Base-by-base conservation (phyloP, 1,140 invertebrate species). In the Kradibia gibbosae region DNA sequence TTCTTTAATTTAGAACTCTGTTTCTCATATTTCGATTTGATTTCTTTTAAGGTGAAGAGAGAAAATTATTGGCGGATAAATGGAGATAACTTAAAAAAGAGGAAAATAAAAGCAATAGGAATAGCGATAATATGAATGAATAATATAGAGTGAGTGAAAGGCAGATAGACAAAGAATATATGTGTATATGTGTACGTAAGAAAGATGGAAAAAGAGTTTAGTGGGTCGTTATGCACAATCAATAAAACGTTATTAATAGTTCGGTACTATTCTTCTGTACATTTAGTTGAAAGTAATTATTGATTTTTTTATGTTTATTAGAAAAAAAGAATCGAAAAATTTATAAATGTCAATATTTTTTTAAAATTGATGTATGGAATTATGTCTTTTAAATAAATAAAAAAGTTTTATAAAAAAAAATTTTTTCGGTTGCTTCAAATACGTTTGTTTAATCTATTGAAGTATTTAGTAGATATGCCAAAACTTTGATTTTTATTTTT, bases 191-290 rank as follows among this genome's bases (percentile, higher is more conserved):
- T 11, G 62, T 8, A n/a, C 7, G 15, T n/a, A 11, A 34, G 71
- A 45, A 28, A 60, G 62, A 57, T 1, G 53, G 53, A 20, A 42
- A 65, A 70, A 65, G 67, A 82, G 75, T 78, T 82, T 74, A 73
- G 53, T 78, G 81, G 81, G 70, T 82, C 81, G 81, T 82, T 82
- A 82, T 57, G 81, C 75, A 57, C 70, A 73, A 73, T 82, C 81
- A 57, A 82, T 82, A 78, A 50, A 78, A 73, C 39, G 50, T 78
- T 82, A 82, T 82, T 82, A 82, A 82, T 82, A 82, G 81, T 82
- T 55, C 70, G 77, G 80, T 50, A 42, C 74, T 28, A n/a, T 65
- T 50, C 39, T 65, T 77, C 42, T 34, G 60, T 75, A 74, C 28
- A 80, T 25, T 65, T 39, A 72, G 45, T 75, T 36, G 72, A 55